Evolutionary conservation across 1,140 invertebrate species (phyloP), one percentile per base, ranked within the genome.

Genomic region (Leptinotarsa defecta): DNA sequence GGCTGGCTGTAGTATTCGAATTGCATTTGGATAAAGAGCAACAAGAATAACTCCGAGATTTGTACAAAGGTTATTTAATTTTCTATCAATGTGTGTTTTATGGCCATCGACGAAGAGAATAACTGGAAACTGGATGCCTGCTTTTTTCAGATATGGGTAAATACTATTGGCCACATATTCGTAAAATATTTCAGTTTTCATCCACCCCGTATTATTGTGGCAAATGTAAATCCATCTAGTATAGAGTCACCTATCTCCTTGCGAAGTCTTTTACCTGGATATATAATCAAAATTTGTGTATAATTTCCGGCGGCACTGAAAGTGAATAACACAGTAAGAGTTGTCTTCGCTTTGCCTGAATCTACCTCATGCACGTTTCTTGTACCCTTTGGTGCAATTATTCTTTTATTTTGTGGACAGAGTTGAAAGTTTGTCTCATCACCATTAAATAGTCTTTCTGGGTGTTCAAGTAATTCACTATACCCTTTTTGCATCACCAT

Each of bases 51-150:
- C 85, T 64, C 77, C 62, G 62, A 84, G 74, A 49, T 81, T 62
- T 22, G 57, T 61, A 77, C 84, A 86, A 19, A 86, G 77, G 48
- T 81, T 52, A 43, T 74, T 81, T 3, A 82, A 27, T 62, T 84
- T 49, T 20, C 79, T 76, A 19, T 79, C 78, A 11, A 84, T 19
- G 65, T 85, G 83, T 57, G 79, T 80, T 48, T 57, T 79, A 75
- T 86, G 84, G 6, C 83, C 85, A 80, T 86, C 83, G 13, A 86
- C 74, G 72, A 86, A 86, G n/a, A 86, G 63, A n/a, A 86, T 82
- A 82, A 78, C 74, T 13, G 85, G 85, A 75, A 80, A 80, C 65
- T 77, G 75, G 22, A 81, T 78, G 8, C 49, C n/a, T 22, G 64
- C 63, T 79, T 73, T 78, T 27, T 71, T 63, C 48, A 86, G 69